Percentiles rank a stretch among this genome's conserved stretches.
These are phyloP conservation scores for Hartigia nigra DNA, from an alignment of 2,888 invertebrate genomes.

Conservation along the genomic window DNA sequence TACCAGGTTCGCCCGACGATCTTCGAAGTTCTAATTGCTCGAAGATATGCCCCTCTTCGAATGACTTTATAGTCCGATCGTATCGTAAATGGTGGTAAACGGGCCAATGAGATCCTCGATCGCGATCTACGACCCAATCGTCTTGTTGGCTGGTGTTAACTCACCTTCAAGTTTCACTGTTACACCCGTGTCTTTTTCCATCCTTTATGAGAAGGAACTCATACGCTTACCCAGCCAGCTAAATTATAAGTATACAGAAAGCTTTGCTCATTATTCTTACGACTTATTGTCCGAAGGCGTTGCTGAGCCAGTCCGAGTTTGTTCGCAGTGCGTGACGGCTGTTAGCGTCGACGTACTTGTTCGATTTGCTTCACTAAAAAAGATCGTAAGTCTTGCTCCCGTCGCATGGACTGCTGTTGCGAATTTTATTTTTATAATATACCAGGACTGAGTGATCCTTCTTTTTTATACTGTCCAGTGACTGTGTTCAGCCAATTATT, in stretches of 20 bases:
- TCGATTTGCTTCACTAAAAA: background rate
- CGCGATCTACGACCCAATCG: background rate
- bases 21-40: constrained; percentile 29
- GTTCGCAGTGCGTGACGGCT: background rate
- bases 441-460: background rate
- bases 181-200: background rate
- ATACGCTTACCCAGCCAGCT: background rate
- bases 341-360: background rate
- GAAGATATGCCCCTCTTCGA: constrained; percentile 42
- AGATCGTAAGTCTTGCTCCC: background rate
- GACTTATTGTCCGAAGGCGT: background rate
- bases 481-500: background rate
- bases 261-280: background rate
- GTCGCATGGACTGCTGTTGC: background rate
- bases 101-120: background rate
- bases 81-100: background rate
- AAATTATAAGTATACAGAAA: background rate
- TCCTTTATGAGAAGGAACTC: background rate
- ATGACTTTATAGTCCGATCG: background rate
- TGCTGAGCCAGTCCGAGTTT: background rate
- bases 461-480: background rate
- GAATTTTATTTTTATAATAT: background rate
- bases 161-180: constrained; percentile 9
- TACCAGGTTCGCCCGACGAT: background rate
- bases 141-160: constrained; percentile 20